Conservation (phyloP, 1,140 invertebrate species). For the Leptestheria dahalacensis region DNA sequence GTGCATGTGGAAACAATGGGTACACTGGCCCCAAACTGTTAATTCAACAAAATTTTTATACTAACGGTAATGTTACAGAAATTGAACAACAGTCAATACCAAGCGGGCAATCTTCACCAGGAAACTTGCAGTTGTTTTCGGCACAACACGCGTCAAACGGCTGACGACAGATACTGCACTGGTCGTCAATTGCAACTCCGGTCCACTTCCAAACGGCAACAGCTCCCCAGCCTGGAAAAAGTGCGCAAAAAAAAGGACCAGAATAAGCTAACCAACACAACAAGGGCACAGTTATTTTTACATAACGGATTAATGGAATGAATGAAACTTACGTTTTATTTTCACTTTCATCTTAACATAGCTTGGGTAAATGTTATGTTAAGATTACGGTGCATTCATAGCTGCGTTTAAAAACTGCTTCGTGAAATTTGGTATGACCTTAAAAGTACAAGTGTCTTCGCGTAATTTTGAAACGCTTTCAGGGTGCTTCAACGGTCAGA, state of each 20-base stretch:
- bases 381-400: too few species aligned
- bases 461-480: too few species aligned
- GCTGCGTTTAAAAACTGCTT: too few species aligned
- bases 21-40: slow-evolving; percentile 92
- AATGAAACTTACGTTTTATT: slow-evolving; percentile 12
- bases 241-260: too few species aligned
- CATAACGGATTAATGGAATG: not conserved
- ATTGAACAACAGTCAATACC: slow-evolving; percentile 32
- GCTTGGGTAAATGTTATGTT: too few species aligned
- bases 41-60: too few species aligned
- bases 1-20: slow-evolving; percentile 98
- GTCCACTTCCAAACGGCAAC: slow-evolving; percentile 94
- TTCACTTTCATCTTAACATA: slow-evolving; percentile 5
- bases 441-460: too few species aligned
- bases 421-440: too few species aligned
- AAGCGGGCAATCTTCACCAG: slow-evolving; percentile 94
- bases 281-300: not conserved
- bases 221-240: slow-evolving; percentile 64
- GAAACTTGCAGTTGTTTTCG: slow-evolving; percentile 74
- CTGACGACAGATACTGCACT: slow-evolving; percentile 97
- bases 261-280: slow-evolving; percentile 9
- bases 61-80: slow-evolving; percentile 5
- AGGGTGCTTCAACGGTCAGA: too few species aligned
- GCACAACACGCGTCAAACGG: slow-evolving; percentile 97
- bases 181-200: slow-evolving; percentile 91